phyloP scores from a whole-genome alignment of 2,888 invertebrate species.

The Acanthacorydalis orientalis region DNA sequence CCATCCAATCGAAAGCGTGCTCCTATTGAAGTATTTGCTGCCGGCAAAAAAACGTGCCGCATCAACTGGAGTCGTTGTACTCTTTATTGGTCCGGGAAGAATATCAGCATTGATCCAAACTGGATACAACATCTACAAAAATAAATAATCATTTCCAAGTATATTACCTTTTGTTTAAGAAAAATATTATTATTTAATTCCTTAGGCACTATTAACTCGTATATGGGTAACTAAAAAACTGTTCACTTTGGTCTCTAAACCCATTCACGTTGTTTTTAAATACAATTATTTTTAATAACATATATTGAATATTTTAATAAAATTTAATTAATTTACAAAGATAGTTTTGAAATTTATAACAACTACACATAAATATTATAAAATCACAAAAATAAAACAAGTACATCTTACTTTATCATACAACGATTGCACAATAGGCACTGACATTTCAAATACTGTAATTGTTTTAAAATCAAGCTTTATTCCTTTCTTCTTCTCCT shows the following conservation, averaged over 20 bases:
- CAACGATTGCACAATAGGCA: constrained; percentile 25
- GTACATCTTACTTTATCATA: constrained; percentile 23
- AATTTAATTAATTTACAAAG: no score
- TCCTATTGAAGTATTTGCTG: constrained; percentile 38
- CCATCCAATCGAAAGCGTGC: constrained; percentile 71
- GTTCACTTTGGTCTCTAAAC: no score
- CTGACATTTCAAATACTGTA: constrained; percentile 47
- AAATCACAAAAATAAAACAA: neutral
- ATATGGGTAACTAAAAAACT: no score
- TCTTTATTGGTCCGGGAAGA: constrained; percentile 52
- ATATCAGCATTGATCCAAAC: constrained; percentile 85
- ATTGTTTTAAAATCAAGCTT: constrained; percentile 79
- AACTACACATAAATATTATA: no score
- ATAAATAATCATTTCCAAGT: no score
- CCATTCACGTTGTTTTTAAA: no score
- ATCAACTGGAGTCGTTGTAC: constrained; percentile 42
- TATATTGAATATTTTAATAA: no score
- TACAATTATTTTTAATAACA: no score
- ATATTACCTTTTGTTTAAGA: no score
- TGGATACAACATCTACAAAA: constrained; percentile 49
- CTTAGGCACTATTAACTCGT: no score
- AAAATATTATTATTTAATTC: neutral
- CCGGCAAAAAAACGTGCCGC: constrained; percentile 42
- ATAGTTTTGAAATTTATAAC: no score
- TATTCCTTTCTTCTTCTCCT: constrained; percentile 45